Base-by-base conservation (phyloP, 23 tunicate genomes). In the Clavelina lepadiformis region DNA sequence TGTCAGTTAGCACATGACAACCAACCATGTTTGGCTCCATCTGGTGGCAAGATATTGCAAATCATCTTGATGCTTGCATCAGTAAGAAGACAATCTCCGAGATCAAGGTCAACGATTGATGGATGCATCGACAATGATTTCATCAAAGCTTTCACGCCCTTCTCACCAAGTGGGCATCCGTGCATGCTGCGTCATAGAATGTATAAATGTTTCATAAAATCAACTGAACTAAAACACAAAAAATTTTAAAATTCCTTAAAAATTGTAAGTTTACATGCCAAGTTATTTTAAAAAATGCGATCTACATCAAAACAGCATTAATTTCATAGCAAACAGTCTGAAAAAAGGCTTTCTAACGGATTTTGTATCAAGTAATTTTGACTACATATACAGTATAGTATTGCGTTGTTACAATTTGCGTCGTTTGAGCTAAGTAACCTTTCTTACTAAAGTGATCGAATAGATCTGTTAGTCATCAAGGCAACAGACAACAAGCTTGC, bases 11-110 rank as follows among this genome's bases (percentile, higher is more conserved):
- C n/a, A n/a, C n/a, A n/a, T n/a, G n/a, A n/a, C n/a, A n/a, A n/a
- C n/a, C n/a, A n/a, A 71, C 81, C 85, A 35, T 38, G 36, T 79
- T 51, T 79, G 33, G 85, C 85, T 2, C 85, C 85, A 70, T 79
- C 85, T 21, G 85, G 85, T n/a, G 85, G 85, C 24, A 79, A 61
- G 1, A 79, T 46, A 28, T 44, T 79, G 19, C 46, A 35, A 0
- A 79, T 29, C 11, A 60, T 28, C 25, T 36, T 51, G 7, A 71
- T 26, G 26, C 77, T 49, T 27, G 35, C 35, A 33, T 79, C 85
- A 7, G 51, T 61, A 21, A 79, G 30, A 2, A 11, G 11, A 70
- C 85, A 79, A 50, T 79, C 77, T 5, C 85, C 85, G 8, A 79
- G 3, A 51, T 79, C 85, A 0, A 79, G 60, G 31, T 76, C 38